Conservation (phyloP, 2,113 vertebrate species). For the Xyliphius kryptos region DNA sequence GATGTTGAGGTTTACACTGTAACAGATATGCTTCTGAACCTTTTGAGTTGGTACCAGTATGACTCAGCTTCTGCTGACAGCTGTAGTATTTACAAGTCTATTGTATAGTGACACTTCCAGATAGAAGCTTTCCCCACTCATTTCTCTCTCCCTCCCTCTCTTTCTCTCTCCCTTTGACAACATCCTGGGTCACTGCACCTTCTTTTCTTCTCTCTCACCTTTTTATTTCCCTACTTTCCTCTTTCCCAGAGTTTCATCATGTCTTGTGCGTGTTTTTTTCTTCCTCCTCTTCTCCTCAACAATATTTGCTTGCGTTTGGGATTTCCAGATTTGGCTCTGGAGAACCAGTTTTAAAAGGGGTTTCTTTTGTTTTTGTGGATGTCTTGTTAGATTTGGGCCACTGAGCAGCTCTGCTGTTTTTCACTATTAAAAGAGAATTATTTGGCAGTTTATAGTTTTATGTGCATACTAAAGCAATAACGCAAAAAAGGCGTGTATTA, state of each 20-base stretch:
- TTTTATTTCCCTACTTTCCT: slow-evolving; percentile 5
- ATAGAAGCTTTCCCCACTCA: not conserved
- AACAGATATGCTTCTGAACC: too few relatives aligned
- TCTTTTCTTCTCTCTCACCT: slow-evolving; percentile 8
- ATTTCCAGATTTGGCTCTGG: slow-evolving; percentile 24
- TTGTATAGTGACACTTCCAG: slow-evolving; percentile 6
- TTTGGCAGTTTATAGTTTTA: too few relatives aligned
- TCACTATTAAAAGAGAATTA: too few relatives aligned
- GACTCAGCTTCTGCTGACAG: not conserved
- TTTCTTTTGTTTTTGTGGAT: slow-evolving; percentile 26
- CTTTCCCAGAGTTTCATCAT: slow-evolving; percentile 44
- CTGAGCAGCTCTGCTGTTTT: too few relatives aligned
- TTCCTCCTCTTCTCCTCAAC: slow-evolving; percentile 8
- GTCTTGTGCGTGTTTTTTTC: slow-evolving; percentile 9
- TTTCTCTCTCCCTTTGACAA: slow-evolving; percentile 15
- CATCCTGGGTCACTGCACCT: slow-evolving; percentile 26
- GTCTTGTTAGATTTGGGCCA: not conserved
- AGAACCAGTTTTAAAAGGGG: slow-evolving; percentile 13
- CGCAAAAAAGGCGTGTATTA: too few relatives aligned
- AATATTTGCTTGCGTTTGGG: slow-evolving; percentile 38
- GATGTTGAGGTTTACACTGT: too few relatives aligned
- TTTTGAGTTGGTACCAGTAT: too few relatives aligned
- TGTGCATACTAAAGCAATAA: too few relatives aligned
- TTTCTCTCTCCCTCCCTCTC: slow-evolving; percentile 3
- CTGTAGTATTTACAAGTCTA: not conserved